A percentile compares a stretch with the other conserved stretches of the same genome.
These are phyloP conservation scores for Nemotelus nigrinus DNA, from an alignment of 2,888 invertebrate genomes.

Conservation along the genomic window DNA sequence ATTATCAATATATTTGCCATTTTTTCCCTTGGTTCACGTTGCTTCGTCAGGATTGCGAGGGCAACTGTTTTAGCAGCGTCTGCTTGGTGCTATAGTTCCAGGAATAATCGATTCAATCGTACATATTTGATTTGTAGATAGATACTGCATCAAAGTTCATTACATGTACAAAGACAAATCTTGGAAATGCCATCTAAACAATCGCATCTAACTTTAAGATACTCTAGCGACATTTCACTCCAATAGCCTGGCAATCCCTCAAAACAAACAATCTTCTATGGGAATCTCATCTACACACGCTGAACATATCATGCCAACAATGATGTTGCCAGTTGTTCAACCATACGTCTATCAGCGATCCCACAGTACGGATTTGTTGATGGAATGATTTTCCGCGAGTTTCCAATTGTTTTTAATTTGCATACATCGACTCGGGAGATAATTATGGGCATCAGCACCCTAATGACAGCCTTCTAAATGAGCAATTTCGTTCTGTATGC, in stretches of 20 bases:
- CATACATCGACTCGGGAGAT: constrained; percentile 37
- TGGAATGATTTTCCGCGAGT: constrained; percentile 34
- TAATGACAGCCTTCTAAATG: constrained; percentile 45
- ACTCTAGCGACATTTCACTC: background rate
- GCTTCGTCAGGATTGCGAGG: too few relatives aligned
- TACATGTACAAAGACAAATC: too few relatives aligned
- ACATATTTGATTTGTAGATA: too few relatives aligned
- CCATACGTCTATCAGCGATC: constrained; percentile 16
- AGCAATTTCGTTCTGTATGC: constrained; percentile 33
- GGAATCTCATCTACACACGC: constrained; percentile 18
- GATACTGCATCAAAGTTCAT: too few relatives aligned
- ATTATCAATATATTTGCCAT: too few relatives aligned
- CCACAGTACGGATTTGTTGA: background rate
- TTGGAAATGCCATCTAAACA: background rate
- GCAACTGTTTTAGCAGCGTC: too few relatives aligned
- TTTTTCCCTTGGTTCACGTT: too few relatives aligned
- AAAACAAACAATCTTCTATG: background rate
- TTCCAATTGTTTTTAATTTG: constrained; percentile 44
- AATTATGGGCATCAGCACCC: constrained; percentile 35
- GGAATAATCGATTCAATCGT: too few relatives aligned
- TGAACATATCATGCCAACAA: background rate
- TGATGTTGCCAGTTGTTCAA: constrained; percentile 8
- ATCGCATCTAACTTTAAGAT: background rate
- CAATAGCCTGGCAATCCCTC: background rate
- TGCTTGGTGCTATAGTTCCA: too few relatives aligned